Evolutionary conservation across 30 jellyfish, hydroid and myxozoan genomes (phyloP).

Genomic region (Haliclystus octoradiatus): DNA sequence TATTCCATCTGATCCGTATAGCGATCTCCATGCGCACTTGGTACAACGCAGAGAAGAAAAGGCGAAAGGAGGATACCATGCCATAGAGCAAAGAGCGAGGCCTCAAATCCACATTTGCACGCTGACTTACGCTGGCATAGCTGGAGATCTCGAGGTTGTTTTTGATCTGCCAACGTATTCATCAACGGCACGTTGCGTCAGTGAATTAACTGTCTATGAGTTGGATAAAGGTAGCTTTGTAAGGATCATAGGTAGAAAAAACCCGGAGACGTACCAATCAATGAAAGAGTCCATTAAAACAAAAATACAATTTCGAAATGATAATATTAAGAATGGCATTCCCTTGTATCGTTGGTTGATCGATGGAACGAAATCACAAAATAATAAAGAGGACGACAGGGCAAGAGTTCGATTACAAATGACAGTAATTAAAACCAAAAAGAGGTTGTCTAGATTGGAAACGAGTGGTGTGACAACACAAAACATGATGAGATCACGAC

Average conservation of each 20-base stretch:
- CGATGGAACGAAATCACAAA: background rate
- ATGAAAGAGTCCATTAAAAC: conserved; percentile 44
- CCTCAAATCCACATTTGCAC: conserved; percentile 28
- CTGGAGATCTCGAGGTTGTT: conserved; percentile 57
- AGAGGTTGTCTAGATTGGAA: background rate
- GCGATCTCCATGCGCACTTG: background rate
- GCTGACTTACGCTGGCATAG: conserved; percentile 12
- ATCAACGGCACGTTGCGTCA: conserved; percentile 50
- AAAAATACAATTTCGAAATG: conserved; percentile 41
- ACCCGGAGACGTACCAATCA: conserved; percentile 73
- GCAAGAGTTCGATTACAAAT: background rate
- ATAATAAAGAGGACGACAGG: background rate
- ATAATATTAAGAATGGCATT: conserved; percentile 43
- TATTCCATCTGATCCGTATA: background rate
- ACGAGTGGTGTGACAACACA: background rate
- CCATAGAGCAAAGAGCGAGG: conserved; percentile 67
- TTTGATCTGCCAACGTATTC: conserved; percentile 41
- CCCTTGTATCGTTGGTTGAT: conserved; percentile 59
- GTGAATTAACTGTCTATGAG: conserved; percentile 46
- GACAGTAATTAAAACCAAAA: background rate
- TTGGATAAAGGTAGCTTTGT: conserved; percentile 49
- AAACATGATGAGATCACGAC: background rate
- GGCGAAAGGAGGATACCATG: conserved; percentile 45
- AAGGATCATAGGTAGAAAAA: conserved; percentile 67
- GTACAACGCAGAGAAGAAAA: background rate